These are phyloP conservation scores for Nyleta sp. DNA, from an alignment of 2,888 invertebrate species.

Conservation along the genomic window DNA sequence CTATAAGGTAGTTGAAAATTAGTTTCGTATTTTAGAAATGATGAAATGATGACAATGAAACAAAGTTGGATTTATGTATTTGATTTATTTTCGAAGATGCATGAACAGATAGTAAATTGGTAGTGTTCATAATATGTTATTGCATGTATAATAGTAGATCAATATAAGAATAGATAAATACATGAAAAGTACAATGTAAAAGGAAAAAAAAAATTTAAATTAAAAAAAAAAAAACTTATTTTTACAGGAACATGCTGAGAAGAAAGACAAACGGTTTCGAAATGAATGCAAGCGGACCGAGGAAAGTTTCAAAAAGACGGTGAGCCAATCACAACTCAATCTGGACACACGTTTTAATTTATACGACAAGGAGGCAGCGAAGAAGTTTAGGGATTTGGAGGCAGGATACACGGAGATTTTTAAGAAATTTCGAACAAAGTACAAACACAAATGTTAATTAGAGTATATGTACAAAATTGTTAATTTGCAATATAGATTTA, in stretches of 20 bases:
- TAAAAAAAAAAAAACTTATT: too few relatives aligned
- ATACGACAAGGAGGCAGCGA: constrained; percentile 82
- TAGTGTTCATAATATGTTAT: too few relatives aligned
- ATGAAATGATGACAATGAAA: too few relatives aligned
- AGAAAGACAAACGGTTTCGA: constrained; percentile 86
- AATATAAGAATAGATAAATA: too few relatives aligned
- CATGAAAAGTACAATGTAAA: too few relatives aligned
- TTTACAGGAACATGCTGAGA: constrained; percentile 85
- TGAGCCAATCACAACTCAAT: constrained; percentile 84
- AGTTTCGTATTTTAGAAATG: constrained; percentile 7
- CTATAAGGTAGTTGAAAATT: constrained; percentile 84
- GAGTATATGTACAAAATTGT: constrained; percentile 75
- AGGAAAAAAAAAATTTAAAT: too few relatives aligned
- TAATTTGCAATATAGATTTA: constrained; percentile 79
- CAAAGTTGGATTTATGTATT: background rate
- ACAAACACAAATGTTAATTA: constrained; percentile 78
- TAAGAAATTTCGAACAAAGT: constrained; percentile 79
- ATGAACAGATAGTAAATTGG: too few relatives aligned
- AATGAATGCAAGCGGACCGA: constrained; percentile 87
- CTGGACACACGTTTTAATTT: constrained; percentile 83
- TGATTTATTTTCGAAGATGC: too few relatives aligned
- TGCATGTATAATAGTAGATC: too few relatives aligned
- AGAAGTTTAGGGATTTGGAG: constrained; percentile 75
- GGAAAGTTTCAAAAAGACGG: constrained; percentile 85
- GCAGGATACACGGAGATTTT: constrained; percentile 73